Evolutionary conservation across 2,888 invertebrate genomes (phyloP).

Genomic region (Phlogophora meticulosa): DNA sequence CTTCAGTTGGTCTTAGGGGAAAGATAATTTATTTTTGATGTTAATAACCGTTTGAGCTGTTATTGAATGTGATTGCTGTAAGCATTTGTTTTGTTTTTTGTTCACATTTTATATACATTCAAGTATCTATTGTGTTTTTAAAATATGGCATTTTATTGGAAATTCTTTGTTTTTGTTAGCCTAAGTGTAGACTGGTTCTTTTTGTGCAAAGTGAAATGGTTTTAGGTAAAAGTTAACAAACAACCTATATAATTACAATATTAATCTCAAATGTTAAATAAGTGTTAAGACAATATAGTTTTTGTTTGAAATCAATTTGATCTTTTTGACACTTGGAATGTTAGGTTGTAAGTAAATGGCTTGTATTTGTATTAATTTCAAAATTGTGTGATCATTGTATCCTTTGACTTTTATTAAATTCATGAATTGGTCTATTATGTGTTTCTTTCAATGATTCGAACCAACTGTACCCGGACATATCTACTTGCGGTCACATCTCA

Average conservation of each 20-base stretch:
- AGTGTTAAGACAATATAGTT: slow-evolving; percentile 3
- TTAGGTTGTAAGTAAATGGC: neutral
- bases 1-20: slow-evolving; percentile 29
- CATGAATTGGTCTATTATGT: slow-evolving; percentile 8
- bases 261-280: neutral
- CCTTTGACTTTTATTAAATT: slow-evolving; percentile 37
- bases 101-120: slow-evolving; percentile 23
- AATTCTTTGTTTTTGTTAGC: too few relatives aligned
- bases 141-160: neutral
- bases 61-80: slow-evolving; percentile 37
- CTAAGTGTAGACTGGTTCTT: neutral
- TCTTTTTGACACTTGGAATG: slow-evolving; percentile 7
- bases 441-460: slow-evolving; percentile 17
- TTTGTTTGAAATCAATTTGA: neutral
- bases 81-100: slow-evolving; percentile 47
- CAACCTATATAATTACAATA: neutral
- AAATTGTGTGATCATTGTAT: slow-evolving; percentile 25
- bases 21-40: slow-evolving; percentile 48
- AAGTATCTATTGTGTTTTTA: neutral
- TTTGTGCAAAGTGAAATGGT: neutral
- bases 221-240: slow-evolving; percentile 12
- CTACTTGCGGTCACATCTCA: slow-evolving; percentile 7
- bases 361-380: neutral
- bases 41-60: slow-evolving; percentile 34
- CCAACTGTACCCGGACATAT: neutral